These are phyloP conservation scores for Cerastis leucographa DNA, from an alignment of 2,888 invertebrate genomes.

Conservation along the genomic window DNA sequence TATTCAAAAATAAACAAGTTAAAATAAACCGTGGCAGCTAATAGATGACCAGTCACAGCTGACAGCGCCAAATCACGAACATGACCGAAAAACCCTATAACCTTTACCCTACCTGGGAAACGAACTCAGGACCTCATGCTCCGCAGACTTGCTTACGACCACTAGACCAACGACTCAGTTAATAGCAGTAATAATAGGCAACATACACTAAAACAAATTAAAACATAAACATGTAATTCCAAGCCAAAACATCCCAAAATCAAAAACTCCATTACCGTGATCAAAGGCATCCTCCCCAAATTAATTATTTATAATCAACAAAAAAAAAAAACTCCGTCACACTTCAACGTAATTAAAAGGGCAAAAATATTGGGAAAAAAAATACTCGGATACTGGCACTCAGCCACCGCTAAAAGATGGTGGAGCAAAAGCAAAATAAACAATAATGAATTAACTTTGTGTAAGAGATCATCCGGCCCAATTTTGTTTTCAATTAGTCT, in stretches of 20 bases:
- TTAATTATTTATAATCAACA: conserved; percentile 44
- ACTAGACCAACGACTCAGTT: neutral
- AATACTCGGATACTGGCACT: conserved; percentile 49
- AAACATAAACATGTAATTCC: neutral
- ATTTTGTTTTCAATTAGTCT: conserved; percentile 60
- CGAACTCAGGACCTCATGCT: too few species aligned
- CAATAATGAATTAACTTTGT: conserved; percentile 59
- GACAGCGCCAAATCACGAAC: too few species aligned
- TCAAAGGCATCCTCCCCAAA: conserved; percentile 26
- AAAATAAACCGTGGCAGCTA: too few species aligned
- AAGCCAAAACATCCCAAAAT: neutral
- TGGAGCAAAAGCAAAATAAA: conserved; percentile 47
- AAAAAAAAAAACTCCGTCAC: conserved; percentile 25
- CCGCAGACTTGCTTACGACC: neutral
- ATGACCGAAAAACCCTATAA: neutral
- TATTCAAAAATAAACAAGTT: too few species aligned
- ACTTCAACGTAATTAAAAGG: conserved; percentile 52
- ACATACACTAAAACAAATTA: neutral
- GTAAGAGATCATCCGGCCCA: conserved; percentile 42
- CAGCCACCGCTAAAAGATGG: conserved; percentile 44
- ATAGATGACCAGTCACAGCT: too few species aligned
- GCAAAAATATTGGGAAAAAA: conserved; percentile 54
- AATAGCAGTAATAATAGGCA: neutral
- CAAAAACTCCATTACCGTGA: conserved; percentile 15
- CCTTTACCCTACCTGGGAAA: neutral